Evolutionary conservation across 2,797 vertebrate species (phyloP), one percentile per base, ranked within the genome.

Genomic region (Hypotaenidia philippensis): DNA sequence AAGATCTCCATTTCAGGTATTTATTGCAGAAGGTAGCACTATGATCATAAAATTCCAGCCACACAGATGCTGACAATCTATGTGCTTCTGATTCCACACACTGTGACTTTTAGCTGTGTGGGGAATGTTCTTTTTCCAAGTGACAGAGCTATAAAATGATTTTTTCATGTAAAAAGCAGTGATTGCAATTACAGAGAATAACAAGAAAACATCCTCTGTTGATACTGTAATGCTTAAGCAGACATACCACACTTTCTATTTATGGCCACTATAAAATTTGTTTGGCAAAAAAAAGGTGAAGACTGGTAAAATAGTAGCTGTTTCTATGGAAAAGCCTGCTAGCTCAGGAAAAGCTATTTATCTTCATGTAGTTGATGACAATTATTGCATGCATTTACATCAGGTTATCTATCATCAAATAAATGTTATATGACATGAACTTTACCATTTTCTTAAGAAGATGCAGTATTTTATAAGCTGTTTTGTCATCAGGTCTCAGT

Each of bases 311-410:
- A 92, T 7, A 44, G 49, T 75, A 82, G 78, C 74, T 87, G 96
- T 96, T 96, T 90, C 92, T 76, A 80, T 21, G 52, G 83, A 93
- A 76, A 97, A 94, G 18, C 19, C 70, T 79, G 20, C 40, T 77
- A 80, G 65, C 49, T 87, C 70, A 79, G 85, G 90, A 91, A 89
- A 60, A 90, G 52, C 50, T 83, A 87, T 82, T 90, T 82, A 78
- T 94, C 70, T 87, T 80, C 78, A 60, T 15, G 34, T 47, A 70
- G 61, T 56, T 85, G 74, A 69, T 68, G 71, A 61, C 40, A 82
- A 78, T 63, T 88, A 76, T 91, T 96, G 87, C 1, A 2, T 52
- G 25, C 49, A 66, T 79, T 90, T 79, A 55, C 74, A 76, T 83
- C 34, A 65, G 85, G 41, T 80, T 88, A 95, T 70, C 91, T 79